Evolutionary conservation across 2,797 vertebrate species (phyloP).

Genomic region (Coranthus polyacanthus): DNA sequence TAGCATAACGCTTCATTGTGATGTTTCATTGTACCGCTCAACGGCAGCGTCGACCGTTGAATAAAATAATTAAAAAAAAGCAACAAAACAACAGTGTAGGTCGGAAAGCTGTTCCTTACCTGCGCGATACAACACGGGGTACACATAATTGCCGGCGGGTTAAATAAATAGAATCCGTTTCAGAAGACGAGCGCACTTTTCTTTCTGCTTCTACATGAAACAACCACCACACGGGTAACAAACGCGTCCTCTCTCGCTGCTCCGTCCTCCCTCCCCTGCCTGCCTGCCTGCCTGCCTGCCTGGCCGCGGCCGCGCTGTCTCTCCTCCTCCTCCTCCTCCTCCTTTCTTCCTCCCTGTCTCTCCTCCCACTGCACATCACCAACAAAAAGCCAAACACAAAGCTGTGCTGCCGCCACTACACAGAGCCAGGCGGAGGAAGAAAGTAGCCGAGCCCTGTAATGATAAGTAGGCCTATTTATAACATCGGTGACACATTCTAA

Average conservation of each 20-base stretch:
- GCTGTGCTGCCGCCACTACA: neutral
- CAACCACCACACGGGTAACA: constrained; percentile 27
- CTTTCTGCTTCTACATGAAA: constrained; percentile 46
- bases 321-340: constrained; percentile 16
- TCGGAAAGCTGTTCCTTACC: constrained; percentile 73
- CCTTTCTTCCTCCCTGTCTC: constrained; percentile 27
- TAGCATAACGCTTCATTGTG: neutral
- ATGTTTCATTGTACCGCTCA: neutral
- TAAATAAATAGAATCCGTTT: constrained; percentile 36
- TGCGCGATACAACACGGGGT: constrained; percentile 83
- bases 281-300: neutral
- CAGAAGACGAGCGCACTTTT: constrained; percentile 16
- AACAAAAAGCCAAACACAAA: constrained; percentile 12
- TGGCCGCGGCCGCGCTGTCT: constrained; percentile 11
- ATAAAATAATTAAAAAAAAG: constrained; percentile 14
- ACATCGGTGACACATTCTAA: neutral
- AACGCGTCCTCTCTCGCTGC: constrained; percentile 33
- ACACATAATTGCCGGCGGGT: constrained; percentile 72
- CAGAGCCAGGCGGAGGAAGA: neutral
- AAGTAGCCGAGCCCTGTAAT: no score
- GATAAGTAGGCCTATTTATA: no score
- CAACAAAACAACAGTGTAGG: constrained; percentile 1
- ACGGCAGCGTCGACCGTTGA: neutral
- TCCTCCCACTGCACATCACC: constrained; percentile 65
- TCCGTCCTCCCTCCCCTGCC: constrained; percentile 7